Conservation (phyloP, 2,888 invertebrate genomes). For the Metacarcinus magister region DNA sequence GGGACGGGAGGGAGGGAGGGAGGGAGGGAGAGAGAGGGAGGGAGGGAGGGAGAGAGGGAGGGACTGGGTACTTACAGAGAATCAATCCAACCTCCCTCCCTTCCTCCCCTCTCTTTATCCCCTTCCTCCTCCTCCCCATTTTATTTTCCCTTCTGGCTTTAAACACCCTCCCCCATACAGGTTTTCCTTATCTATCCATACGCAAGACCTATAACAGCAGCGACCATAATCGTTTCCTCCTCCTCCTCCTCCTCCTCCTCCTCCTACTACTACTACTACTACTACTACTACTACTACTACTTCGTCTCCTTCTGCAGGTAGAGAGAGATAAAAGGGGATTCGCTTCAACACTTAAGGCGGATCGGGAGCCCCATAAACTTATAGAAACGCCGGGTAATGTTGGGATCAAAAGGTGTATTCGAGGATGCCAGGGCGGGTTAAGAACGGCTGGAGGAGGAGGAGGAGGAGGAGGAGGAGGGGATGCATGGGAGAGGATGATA, state of each 20-base stretch:
- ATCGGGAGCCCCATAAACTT: conserved; percentile 4
- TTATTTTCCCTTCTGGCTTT: not conserved
- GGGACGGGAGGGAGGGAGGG: too few relatives aligned
- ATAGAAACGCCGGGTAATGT: not conserved
- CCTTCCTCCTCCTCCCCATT: not conserved
- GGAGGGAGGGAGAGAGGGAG: not conserved
- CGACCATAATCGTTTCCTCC: not conserved
- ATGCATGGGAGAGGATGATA: not conserved
- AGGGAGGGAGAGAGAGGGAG: not conserved
- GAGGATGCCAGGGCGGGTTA: not conserved
- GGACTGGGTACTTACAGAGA: not conserved
- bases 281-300: not conserved
- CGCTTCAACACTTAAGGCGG: conserved; percentile 3
- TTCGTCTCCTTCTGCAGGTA: not conserved
- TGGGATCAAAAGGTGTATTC: not conserved
- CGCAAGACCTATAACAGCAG: not conserved
- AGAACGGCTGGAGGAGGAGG: not conserved
- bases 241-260: not conserved
- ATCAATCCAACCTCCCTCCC: not conserved
- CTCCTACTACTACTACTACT: not conserved
- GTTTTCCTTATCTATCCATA: conserved; percentile 10
- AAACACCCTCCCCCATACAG: not conserved
- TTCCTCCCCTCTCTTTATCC: not conserved
- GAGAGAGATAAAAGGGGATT: conserved; percentile 8
- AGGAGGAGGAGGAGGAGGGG: not conserved